These are phyloP conservation scores for Panzeria rudis DNA, from an alignment of 2,888 invertebrate genomes.

Conservation along the genomic window DNA sequence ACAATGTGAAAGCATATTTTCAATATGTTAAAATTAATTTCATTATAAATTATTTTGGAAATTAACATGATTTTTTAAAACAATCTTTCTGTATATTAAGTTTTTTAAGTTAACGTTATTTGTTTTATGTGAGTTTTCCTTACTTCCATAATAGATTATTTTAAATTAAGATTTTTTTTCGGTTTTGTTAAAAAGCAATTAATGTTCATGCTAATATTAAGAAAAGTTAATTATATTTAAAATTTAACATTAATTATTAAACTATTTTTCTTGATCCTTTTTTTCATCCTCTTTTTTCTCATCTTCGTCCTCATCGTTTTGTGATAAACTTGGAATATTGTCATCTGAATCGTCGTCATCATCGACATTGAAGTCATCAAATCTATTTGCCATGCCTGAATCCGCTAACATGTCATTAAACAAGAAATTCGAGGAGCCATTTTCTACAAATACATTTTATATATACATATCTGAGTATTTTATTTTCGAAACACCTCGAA, in stretches of 20 bases:
- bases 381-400: conserved; percentile 80
- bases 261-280: conserved; percentile 75
- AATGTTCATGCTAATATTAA: conserved; percentile 71
- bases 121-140: conserved; percentile 32
- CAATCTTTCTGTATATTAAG: conserved; percentile 42
- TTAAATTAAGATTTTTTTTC: conserved; percentile 32
- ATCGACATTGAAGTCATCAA: conserved; percentile 89
- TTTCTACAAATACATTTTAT: conserved; percentile 41
- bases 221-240: conserved; percentile 65
- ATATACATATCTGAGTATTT: neutral
- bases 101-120: conserved; percentile 50
- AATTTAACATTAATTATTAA: conserved; percentile 72
- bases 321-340: conserved; percentile 82
- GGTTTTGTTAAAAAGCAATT: conserved; percentile 63
- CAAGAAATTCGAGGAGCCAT: conserved; percentile 60
- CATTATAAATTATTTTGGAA: conserved; percentile 41
- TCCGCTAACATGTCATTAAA: conserved; percentile 75
- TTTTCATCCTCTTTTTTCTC: conserved; percentile 78
- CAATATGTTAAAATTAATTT: conserved; percentile 29
- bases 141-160: conserved; percentile 50
- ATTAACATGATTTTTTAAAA: conserved; percentile 44
- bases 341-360: conserved; percentile 90
- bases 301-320: conserved; percentile 81
- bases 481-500: neutral
- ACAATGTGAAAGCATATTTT: conserved; percentile 51